Evolutionary conservation across 2,888 invertebrate species (phyloP).

Genomic region (Leuctra nigra): DNA sequence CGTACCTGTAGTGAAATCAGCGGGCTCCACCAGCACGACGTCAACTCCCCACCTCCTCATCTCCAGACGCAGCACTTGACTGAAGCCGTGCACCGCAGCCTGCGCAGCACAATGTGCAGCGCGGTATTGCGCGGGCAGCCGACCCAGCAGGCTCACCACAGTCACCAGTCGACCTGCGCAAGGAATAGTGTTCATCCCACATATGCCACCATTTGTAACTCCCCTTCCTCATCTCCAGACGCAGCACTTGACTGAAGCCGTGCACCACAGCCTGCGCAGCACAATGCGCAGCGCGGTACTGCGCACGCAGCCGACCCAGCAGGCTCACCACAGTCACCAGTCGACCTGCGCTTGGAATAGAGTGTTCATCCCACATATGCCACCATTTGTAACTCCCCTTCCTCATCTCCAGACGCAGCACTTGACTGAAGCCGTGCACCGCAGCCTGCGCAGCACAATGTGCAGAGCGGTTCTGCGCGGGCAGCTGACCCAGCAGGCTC

Average conservation of each 20-base stretch:
- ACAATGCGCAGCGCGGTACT: constrained; percentile 75
- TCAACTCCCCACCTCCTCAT: constrained; percentile 73
- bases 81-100: constrained; percentile 73
- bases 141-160: constrained; percentile 72
- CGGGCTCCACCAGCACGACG: constrained; percentile 77
- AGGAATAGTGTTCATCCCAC: too few species aligned
- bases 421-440: constrained; percentile 71
- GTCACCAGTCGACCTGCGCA: constrained; percentile 61
- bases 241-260: constrained; percentile 69
- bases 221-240: constrained; percentile 75
- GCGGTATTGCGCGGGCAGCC: constrained; percentile 71
- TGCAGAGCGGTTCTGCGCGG: constrained; percentile 72
- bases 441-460: constrained; percentile 70
- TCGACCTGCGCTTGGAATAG: constrained; percentile 45
- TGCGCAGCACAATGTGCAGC: constrained; percentile 70
- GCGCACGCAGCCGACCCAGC: constrained; percentile 70
- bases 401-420: constrained; percentile 73
- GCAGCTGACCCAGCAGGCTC: constrained; percentile 71
- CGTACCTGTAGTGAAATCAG: constrained; percentile 73
- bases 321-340: constrained; percentile 75
- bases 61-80: constrained; percentile 71
- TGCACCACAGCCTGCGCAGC: constrained; percentile 68
- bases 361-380: too few species aligned
- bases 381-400: too few species aligned
- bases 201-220: too few species aligned